Conservation (phyloP, 2,113 vertebrate species). For the Ardeotis arabs region DNA sequence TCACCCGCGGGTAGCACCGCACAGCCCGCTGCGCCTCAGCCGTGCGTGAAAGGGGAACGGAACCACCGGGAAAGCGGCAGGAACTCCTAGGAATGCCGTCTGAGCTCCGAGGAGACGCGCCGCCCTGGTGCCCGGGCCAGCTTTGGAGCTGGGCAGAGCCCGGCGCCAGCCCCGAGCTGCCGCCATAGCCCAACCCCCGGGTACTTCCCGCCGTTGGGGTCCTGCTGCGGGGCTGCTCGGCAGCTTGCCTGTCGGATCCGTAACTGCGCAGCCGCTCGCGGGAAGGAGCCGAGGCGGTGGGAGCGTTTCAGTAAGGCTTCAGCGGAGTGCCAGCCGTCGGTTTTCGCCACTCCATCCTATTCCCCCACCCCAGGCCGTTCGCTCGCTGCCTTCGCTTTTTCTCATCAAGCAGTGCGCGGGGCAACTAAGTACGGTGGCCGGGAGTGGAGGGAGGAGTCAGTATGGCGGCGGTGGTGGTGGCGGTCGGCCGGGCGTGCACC, state of each 20-base stretch:
- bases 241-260: background rate
- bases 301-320: fast-evolving
- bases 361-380: fast-evolving
- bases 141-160: too few relatives aligned
- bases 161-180: too few relatives aligned
- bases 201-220: background rate
- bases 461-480: constrained; percentile 19
- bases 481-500: background rate
- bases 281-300: fast-evolving
- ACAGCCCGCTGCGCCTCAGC: too few relatives aligned
- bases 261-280: fast-evolving
- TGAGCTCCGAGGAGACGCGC: too few relatives aligned
- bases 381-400: fast-evolving
- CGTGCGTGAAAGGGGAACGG: too few relatives aligned
- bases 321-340: fast-evolving
- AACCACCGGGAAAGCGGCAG: too few relatives aligned
- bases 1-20: too few relatives aligned
- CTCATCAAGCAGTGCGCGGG: background rate
- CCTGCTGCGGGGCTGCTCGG: fast-evolving
- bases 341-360: fast-evolving
- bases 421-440: background rate
- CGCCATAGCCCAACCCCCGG: too few relatives aligned
- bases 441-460: fast-evolving
- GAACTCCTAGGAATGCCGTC: too few relatives aligned
- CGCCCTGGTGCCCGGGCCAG: too few relatives aligned